A percentile compares a stretch with the other conserved stretches of the same genome.
Conservation (phyloP, 2,888 invertebrate species). For the Villa cingulata region DNA sequence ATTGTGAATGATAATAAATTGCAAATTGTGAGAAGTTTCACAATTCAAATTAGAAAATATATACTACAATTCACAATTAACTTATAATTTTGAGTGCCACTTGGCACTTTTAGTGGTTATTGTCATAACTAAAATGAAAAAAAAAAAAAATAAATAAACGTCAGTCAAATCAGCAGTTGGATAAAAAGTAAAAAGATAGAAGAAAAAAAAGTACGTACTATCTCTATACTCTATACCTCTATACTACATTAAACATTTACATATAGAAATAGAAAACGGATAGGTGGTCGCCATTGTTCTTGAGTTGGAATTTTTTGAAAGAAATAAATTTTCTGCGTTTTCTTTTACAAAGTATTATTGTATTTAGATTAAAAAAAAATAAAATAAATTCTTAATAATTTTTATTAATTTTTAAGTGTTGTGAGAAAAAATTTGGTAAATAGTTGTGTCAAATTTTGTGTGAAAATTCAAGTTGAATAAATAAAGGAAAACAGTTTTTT, state of each 20-base stretch:
- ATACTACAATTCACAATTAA: background rate
- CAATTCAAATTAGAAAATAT: no score
- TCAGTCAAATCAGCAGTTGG: slow-evolving; percentile 7
- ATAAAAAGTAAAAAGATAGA: slow-evolving; percentile 5
- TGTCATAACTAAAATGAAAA: background rate
- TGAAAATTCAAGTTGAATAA: no score
- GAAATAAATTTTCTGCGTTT: slow-evolving; percentile 2
- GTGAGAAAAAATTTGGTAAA: background rate
- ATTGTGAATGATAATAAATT: no score
- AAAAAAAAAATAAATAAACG: slow-evolving; percentile 9
- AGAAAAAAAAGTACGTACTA: slow-evolving; percentile 2
- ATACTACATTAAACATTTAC: no score
- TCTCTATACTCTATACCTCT: no score
- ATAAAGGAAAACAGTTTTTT: background rate
- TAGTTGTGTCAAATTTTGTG: background rate
- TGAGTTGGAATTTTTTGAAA: slow-evolving; percentile 5
- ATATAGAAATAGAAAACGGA: slow-evolving; percentile 1
- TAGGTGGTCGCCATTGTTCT: slow-evolving; percentile 15
- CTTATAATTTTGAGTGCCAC: slow-evolving; percentile 6
- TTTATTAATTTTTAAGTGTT: background rate
- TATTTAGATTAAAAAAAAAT: background rate
- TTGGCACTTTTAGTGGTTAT: slow-evolving; percentile 8
- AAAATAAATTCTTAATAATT: background rate
- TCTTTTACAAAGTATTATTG: background rate
- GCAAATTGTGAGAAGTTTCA: no score